These are phyloP conservation scores for Misgurnus mizolepis DNA, from an alignment of 2,113 vertebrate genomes.

Conservation along the genomic window DNA sequence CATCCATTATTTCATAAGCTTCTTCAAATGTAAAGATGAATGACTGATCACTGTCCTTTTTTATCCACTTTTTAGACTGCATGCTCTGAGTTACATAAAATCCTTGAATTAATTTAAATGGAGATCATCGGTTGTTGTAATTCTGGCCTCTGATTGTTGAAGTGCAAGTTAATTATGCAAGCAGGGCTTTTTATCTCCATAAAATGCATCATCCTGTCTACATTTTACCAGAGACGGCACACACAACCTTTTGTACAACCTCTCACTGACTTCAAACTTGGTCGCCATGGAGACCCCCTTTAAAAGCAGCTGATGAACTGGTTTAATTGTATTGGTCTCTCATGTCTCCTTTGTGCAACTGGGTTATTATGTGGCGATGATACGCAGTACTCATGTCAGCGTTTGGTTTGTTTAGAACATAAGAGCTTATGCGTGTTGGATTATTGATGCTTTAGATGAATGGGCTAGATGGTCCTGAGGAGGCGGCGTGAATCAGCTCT, in stretches of 20 bases:
- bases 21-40: not conserved
- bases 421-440: not conserved
- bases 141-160: constrained; percentile 11
- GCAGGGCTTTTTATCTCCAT: constrained; percentile 38
- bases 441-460: not conserved
- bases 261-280: constrained; percentile 70
- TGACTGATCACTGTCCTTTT: not conserved
- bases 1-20: constrained; percentile 9
- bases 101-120: constrained; percentile 21
- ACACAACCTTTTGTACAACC: constrained; percentile 42
- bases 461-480: constrained; percentile 60
- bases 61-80: not conserved
- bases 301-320: constrained; percentile 73
- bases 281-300: constrained; percentile 83
- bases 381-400: constrained; percentile 48
- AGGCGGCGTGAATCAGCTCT: constrained; percentile 73
- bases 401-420: constrained; percentile 21
- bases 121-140: constrained; percentile 12
- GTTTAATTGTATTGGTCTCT: constrained; percentile 69
- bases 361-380: constrained; percentile 58
- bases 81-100: constrained; percentile 32
- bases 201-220: constrained; percentile 45
- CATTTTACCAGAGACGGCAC: constrained; percentile 29
- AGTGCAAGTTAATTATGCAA: constrained; percentile 2
- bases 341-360: constrained; percentile 57